These are phyloP conservation scores for Amphiprion percula DNA, from an alignment of 2,113 vertebrate species.

Conservation along the genomic window DNA sequence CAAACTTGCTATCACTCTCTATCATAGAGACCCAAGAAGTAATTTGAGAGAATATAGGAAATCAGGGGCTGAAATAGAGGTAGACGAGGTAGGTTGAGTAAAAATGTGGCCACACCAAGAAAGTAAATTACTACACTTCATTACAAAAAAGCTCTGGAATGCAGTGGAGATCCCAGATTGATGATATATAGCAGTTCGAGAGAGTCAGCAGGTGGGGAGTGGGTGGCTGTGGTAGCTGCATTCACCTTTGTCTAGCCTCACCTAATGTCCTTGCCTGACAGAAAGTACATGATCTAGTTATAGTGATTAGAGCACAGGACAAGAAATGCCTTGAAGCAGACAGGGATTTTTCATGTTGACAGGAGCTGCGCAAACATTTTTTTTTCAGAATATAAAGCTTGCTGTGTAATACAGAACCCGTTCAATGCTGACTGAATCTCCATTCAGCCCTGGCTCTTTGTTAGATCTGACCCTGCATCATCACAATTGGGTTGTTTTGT, in stretches of 20 bases:
- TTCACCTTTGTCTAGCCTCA: conserved; percentile 7
- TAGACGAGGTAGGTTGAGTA: conserved; percentile 16
- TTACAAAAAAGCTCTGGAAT: conserved; percentile 42
- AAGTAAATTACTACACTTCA: conserved; percentile 58
- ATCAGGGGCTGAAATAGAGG: conserved; percentile 39
- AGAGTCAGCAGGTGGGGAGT: not conserved
- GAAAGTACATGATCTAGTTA: conserved; percentile 7
- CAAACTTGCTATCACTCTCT: conserved; percentile 35
- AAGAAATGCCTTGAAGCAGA: not conserved
- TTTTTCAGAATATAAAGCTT: conserved; percentile 18
- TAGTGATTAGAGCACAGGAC: not conserved
- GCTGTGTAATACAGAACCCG: not conserved
- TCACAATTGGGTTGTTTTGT: conserved; percentile 24
- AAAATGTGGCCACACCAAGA: conserved; percentile 32
- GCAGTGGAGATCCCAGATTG: conserved; percentile 12
- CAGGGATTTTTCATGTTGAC: conserved; percentile 5
- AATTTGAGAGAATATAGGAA: conserved; percentile 52
- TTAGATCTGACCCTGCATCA: conserved; percentile 3
- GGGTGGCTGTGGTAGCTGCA: not conserved
- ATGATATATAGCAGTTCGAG: conserved; percentile 16
- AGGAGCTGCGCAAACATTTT: conserved; percentile 1
- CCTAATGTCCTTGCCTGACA: not conserved
- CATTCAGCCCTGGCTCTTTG: not conserved
- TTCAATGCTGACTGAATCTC: conserved; percentile 3
- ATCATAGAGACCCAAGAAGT: conserved; percentile 35